phyloP scores from a whole-genome alignment of 2,113 vertebrate genomes.

The Osmerus mordax region DNA sequence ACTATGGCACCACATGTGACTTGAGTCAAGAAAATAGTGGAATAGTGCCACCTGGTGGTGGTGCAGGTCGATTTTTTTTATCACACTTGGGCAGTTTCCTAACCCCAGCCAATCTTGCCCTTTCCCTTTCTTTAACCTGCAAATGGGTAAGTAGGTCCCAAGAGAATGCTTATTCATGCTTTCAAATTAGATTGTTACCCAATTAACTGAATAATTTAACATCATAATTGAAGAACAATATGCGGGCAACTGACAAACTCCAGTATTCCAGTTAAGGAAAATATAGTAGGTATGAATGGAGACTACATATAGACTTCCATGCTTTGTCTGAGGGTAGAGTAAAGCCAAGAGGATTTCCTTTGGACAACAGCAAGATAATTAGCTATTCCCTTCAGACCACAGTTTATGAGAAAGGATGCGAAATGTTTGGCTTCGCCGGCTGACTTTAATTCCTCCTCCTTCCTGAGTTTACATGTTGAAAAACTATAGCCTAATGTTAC shows the following conservation, averaged over 20 bases:
- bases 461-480: too few relatives aligned
- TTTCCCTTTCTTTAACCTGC: too few relatives aligned
- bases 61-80: background rate
- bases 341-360: constrained; percentile 65
- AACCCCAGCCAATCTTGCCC: background rate
- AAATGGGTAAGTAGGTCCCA: too few relatives aligned
- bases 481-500: too few relatives aligned
- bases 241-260: too few relatives aligned
- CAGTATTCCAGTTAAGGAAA: background rate
- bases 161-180: too few relatives aligned
- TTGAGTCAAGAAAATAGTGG: constrained; percentile 11
- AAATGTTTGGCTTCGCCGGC: too few relatives aligned
- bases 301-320: constrained; percentile 59
- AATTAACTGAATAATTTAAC: too few relatives aligned
- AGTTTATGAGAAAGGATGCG: too few relatives aligned
- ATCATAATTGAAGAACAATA: too few relatives aligned
- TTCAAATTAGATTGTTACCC: too few relatives aligned
- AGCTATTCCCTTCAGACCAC: constrained; percentile 21
- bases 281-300: constrained; percentile 32
- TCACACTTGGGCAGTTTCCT: background rate
- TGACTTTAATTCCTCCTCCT: too few relatives aligned
- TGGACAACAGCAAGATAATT: constrained; percentile 43
- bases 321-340: constrained; percentile 49
- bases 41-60: constrained; percentile 59
- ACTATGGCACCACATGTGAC: constrained; percentile 4